Conservation (phyloP, 1,140 invertebrate genomes). For the Cydia splendana region DNA sequence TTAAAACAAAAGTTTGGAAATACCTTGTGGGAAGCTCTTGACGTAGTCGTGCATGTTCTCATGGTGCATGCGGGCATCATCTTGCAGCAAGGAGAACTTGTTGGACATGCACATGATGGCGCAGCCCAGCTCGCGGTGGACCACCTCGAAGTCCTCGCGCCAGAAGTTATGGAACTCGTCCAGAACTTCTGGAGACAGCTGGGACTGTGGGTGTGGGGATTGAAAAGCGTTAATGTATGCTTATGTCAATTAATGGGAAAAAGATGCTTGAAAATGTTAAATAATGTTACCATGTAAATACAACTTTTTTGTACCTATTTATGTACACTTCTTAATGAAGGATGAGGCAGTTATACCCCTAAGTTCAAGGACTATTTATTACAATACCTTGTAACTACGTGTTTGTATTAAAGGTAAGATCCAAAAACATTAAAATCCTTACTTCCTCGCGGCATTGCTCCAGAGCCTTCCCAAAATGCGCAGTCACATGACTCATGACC, state of each 20-base stretch:
- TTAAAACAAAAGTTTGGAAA: too few relatives aligned
- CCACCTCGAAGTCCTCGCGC: slow-evolving; percentile 69
- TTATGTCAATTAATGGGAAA: background rate
- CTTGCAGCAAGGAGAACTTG: slow-evolving; percentile 66
- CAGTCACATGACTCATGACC: slow-evolving; percentile 72
- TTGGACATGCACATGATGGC: slow-evolving; percentile 75
- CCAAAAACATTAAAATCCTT: slow-evolving; percentile 34
- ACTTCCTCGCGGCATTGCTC: slow-evolving; percentile 72
- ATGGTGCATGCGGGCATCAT: slow-evolving; percentile 67
- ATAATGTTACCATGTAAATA: too few relatives aligned
- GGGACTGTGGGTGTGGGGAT: slow-evolving; percentile 55
- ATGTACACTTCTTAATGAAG: background rate
- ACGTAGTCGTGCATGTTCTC: slow-evolving; percentile 71
- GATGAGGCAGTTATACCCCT: too few relatives aligned
- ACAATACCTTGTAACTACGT: too few relatives aligned
- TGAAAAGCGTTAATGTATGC: background rate
- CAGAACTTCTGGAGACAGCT: slow-evolving; percentile 58
- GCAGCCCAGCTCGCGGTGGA: slow-evolving; percentile 71
- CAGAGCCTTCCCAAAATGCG: slow-evolving; percentile 69
- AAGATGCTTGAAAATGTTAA: too few relatives aligned
- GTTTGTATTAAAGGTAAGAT: too few relatives aligned
- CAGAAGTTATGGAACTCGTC: slow-evolving; percentile 73
- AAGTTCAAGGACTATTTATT: too few relatives aligned
- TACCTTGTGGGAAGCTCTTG: slow-evolving; percentile 59
- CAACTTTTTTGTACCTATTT: too few relatives aligned